Evolutionary conservation across 2,888 invertebrate genomes (phyloP), one percentile per base, ranked within the genome.

Genomic region (Drosophila atroscutellata): DNA sequence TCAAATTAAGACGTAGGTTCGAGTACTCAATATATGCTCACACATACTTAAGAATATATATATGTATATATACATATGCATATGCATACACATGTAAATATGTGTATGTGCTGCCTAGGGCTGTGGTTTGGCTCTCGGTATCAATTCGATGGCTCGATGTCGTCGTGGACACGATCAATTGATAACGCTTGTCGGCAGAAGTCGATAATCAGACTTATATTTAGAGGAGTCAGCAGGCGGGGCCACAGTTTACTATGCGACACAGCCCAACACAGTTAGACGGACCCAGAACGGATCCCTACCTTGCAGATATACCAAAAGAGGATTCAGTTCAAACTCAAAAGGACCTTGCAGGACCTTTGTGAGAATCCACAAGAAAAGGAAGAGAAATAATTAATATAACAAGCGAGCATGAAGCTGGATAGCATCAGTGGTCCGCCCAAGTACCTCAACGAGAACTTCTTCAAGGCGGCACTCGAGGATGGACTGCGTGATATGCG

Each of bases 391-490:
- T 5, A 45, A 4, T 2, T 24, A 42, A 42, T 15, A 57, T 0
- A n/a, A 39, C 15, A 26, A 57, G 26, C 26, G 37, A 82, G 59
- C 24, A 92, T 91, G 91, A 84, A 89, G 81, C 83, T 90, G 62
- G 87, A 90, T 47, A 75, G 67, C 30, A 13, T 34, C 42, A 67
- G 60, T 26, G 81, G 85, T 9, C 87, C 89, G 30, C 92, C 92
- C 37, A 83, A 84, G 39, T 92, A 92, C 62, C 85, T 92, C 20
- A 91, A 91, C 64, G 85, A 91, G 79, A 83, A 90, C 37, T 92
- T 93, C 60, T 92, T 93, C 60, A 91, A 88, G 83, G 84, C 86
- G 3, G 92, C 92, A 0, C 67, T 93, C 13, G 91, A 92, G 76
- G 91, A 92, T 75, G 92, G 92, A 0, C 75, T 93, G 9, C 81